Conservation (phyloP, 2,797 vertebrate genomes). For the Hylomyscus alleni region DNA sequence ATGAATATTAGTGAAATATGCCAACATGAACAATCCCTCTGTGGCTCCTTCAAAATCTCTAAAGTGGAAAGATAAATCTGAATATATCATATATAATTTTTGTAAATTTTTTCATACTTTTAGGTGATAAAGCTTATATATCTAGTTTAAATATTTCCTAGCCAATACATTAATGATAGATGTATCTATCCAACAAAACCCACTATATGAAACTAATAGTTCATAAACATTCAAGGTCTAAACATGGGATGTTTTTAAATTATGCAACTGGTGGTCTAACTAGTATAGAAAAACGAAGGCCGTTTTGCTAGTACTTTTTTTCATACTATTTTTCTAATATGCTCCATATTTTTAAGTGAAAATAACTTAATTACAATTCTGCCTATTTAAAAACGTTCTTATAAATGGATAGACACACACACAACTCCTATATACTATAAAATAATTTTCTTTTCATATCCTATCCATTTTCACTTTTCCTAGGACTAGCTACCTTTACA, state of each 20-base stretch:
- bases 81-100: neutral
- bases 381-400: constrained; percentile 31
- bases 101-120: neutral
- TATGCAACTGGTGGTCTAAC: neutral
- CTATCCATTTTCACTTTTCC: constrained; percentile 76
- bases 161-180: constrained; percentile 26
- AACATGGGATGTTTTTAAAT: constrained; percentile 34
- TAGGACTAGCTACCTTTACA: constrained; percentile 83
- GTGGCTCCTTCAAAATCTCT: constrained; percentile 39
- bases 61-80: neutral
- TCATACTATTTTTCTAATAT: neutral
- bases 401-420: constrained; percentile 41
- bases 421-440: constrained; percentile 59
- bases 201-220: constrained; percentile 9
- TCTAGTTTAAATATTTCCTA: neutral
- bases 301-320: neutral
- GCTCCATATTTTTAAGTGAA: neutral
- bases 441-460: constrained; percentile 79
- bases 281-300: constrained; percentile 29
- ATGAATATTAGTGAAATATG: constrained; percentile 28
- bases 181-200: neutral
- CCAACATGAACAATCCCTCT: neutral
- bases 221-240: constrained; percentile 13
- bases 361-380: constrained; percentile 42
- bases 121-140: constrained; percentile 7